These are phyloP conservation scores for Hymenopus coronatus DNA, from an alignment of 2,888 invertebrate species.

Conservation along the genomic window DNA sequence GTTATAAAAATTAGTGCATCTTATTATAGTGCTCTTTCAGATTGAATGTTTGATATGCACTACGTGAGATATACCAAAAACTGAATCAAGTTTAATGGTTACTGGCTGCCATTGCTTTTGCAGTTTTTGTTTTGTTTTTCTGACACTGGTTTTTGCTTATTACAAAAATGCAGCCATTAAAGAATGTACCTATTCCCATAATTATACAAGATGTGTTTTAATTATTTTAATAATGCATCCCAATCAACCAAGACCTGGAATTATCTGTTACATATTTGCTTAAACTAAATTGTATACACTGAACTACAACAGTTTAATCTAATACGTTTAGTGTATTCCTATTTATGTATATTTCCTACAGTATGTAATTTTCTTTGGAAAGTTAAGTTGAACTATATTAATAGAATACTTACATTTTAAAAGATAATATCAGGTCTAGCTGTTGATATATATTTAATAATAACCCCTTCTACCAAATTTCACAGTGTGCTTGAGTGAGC, in stretches of 20 bases:
- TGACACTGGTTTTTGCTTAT: not conserved
- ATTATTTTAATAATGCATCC: not conserved
- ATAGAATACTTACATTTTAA: not conserved
- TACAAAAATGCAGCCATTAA: not conserved
- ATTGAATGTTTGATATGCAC: not conserved
- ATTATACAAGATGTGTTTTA: not conserved
- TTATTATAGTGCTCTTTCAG: not conserved
- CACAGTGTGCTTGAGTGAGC: not conserved
- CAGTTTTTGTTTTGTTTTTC: not conserved
- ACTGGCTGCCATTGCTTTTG: not conserved
- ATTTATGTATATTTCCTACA: not conserved
- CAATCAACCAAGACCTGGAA: not conserved
- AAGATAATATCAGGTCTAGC: not conserved
- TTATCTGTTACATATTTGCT: not conserved
- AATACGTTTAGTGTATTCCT: too few relatives aligned
- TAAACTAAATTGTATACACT: not conserved
- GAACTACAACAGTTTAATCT: not conserved
- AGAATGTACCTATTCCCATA: not conserved
- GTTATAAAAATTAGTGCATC: not conserved
- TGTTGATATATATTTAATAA: not conserved
- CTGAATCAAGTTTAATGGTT: not conserved
- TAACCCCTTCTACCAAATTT: not conserved
- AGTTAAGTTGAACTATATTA: not conserved
- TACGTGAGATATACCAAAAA: not conserved
- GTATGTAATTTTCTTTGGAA: not conserved